Evolutionary conservation across 1,140 invertebrate species (phyloP).

Genomic region (Melipona quadrifasciata): DNA sequence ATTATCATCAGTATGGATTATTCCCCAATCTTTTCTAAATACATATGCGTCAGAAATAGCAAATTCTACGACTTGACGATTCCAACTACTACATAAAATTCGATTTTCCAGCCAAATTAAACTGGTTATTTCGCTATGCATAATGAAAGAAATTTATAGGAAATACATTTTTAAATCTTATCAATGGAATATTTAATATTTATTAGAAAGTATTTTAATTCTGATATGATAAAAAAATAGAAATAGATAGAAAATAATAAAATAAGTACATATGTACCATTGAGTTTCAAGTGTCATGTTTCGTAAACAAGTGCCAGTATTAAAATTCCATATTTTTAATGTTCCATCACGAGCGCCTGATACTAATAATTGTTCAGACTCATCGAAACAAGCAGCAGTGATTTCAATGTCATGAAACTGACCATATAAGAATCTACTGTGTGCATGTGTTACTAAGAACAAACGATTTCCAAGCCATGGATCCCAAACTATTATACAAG

Average conservation of each 20-base stretch:
- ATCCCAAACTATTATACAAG: conserved; percentile 89
- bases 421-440: conserved; percentile 84
- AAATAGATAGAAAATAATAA: not conserved
- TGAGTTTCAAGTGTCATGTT: conserved; percentile 84
- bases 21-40: conserved; percentile 84
- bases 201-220: not conserved
- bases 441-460: conserved; percentile 85
- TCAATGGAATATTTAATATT: not conserved
- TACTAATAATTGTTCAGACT: conserved; percentile 85
- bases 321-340: conserved; percentile 91
- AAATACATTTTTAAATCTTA: not conserved
- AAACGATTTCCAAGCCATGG: conserved; percentile 84
- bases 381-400: conserved; percentile 89
- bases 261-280: conserved; percentile 53
- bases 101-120: conserved; percentile 78
- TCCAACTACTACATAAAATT: conserved; percentile 88
- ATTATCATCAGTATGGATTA: conserved; percentile 89
- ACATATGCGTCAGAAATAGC: conserved; percentile 81
- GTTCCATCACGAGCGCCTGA: conserved; percentile 87
- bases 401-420: conserved; percentile 86
- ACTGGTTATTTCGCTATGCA: conserved; percentile 73
- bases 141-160: not conserved
- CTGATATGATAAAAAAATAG: not conserved
- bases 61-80: conserved; percentile 86
- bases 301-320: conserved; percentile 86